Conservation (phyloP, 2,113 vertebrate species). For the Sinosuthora webbiana region DNA sequence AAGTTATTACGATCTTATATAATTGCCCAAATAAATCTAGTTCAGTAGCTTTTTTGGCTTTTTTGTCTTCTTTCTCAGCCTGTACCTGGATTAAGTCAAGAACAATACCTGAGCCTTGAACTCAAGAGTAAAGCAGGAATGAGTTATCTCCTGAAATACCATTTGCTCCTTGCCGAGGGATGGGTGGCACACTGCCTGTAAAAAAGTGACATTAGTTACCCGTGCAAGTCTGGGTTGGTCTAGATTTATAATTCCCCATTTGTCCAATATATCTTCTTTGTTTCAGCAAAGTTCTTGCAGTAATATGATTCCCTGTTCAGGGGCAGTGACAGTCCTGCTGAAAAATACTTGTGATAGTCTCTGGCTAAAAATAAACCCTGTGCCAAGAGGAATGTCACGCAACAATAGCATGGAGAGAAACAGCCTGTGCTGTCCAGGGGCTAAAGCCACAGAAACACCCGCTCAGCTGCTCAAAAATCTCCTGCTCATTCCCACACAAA, state of each 20-base stretch:
- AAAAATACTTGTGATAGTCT: constrained; percentile 79
- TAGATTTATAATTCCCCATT: constrained; percentile 98
- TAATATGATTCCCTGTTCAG: constrained; percentile 74
- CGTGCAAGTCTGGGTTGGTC: constrained; percentile 94
- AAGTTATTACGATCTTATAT: not conserved
- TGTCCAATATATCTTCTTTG: constrained; percentile 65
- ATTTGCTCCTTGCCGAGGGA: not conserved
- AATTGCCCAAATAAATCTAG: not conserved
- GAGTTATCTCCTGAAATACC: not conserved
- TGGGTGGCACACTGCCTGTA: not conserved
- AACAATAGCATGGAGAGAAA: constrained; percentile 77
- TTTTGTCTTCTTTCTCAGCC: not conserved
- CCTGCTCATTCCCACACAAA: not conserved
- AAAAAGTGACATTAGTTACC: constrained; percentile 78
- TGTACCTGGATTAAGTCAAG: not conserved
- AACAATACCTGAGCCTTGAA: constrained; percentile 14
- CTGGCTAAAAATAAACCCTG: constrained; percentile 89
- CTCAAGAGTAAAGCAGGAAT: not conserved
- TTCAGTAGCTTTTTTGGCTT: not conserved
- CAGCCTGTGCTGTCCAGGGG: not conserved
- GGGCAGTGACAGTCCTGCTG: constrained; percentile 72
- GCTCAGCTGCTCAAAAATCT: not conserved
- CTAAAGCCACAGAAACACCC: not conserved
- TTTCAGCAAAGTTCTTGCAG: constrained; percentile 59
- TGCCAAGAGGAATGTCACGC: constrained; percentile 82